Base-by-base conservation (phyloP, 2,888 invertebrate genomes). In the Cactoblastis cactorum region DNA sequence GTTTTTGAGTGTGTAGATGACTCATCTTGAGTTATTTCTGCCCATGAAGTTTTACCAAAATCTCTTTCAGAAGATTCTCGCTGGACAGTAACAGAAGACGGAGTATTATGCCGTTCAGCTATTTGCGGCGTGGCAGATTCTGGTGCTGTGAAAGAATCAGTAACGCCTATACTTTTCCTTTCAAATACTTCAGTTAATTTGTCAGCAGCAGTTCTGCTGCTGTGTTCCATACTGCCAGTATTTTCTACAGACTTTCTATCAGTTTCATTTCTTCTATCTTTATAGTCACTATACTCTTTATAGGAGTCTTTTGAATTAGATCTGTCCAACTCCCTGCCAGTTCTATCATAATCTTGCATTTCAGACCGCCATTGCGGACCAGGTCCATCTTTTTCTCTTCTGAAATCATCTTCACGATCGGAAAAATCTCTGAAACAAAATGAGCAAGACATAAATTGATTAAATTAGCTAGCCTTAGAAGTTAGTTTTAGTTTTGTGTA, bases 291-390 rank as follows among this genome's bases (percentile, higher is more conserved):
- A 41, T 78, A 76, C 39, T 91, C 91, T 62, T 91, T 91, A 54
- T 91, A 91, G 12, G 80, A 78, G 56, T 92, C 92, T 54, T 83
- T 82, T 8, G 90, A 82, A 59, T 83, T 88, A 1, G 91, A 85
- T 57, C 89, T 75, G 53, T 90, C 89, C 52, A 88, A 65, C 45
- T 89, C 88, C 34, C 86, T 71, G 3, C 77, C 80, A 54, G 82
- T 65, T 62, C 84, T 77, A 53, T 89, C 88, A 60, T 86, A 87
- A 63, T 89, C 88, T 65, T 88, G 88, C 88, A 88, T 89, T 72
- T 89, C 88, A 49, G 87, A 85, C 50, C 88, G 77, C 88, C 88
- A 89, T 53, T 87, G 88, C 49, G 82, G 86, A 12, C 84, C 87
- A 55, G 81, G 65, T 51, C 77, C 80, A 50, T 89, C 87, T 68